Percentiles rank a stretch among this genome's conserved stretches.
Evolutionary conservation across 2,113 vertebrate genomes (phyloP).

Genomic region (Megaceryle maxima): DNA sequence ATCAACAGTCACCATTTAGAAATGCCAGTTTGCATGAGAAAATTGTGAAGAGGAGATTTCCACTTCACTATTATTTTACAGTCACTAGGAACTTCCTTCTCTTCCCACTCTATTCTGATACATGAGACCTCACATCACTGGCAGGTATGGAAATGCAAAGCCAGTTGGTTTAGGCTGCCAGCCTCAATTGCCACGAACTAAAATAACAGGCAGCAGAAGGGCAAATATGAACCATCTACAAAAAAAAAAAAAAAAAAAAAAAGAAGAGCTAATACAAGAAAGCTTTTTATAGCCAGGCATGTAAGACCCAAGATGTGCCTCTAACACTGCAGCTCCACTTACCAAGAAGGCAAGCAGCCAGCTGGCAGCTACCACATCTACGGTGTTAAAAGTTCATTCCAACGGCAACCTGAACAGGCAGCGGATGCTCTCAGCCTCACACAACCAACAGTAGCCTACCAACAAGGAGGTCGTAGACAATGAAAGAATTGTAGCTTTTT

Average conservation of each 20-base stretch:
- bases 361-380: background rate
- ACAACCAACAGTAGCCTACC: background rate
- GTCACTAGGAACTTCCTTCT: background rate
- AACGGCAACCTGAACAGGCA: background rate
- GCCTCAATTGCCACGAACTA: background rate
- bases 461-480: too few relatives aligned
- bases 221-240: background rate
- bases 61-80: background rate
- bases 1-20: background rate
- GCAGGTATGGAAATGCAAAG: background rate
- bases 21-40: background rate
- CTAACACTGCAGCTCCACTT: background rate
- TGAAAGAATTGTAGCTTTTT: background rate
- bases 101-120: background rate
- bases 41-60: background rate
- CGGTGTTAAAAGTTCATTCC: fast-evolving
- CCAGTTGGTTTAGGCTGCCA: background rate
- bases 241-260: too few relatives aligned
- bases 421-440: background rate
- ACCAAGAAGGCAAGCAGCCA: too few relatives aligned
- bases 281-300: too few relatives aligned
- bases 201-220: background rate
- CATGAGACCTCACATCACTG: background rate
- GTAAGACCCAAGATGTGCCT: too few relatives aligned
- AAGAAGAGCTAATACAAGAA: background rate